Evolutionary conservation across 2,113 vertebrate genomes (phyloP), one percentile per base, ranked within the genome.

Genomic region (Speoplatyrhinus poulsoni): DNA sequence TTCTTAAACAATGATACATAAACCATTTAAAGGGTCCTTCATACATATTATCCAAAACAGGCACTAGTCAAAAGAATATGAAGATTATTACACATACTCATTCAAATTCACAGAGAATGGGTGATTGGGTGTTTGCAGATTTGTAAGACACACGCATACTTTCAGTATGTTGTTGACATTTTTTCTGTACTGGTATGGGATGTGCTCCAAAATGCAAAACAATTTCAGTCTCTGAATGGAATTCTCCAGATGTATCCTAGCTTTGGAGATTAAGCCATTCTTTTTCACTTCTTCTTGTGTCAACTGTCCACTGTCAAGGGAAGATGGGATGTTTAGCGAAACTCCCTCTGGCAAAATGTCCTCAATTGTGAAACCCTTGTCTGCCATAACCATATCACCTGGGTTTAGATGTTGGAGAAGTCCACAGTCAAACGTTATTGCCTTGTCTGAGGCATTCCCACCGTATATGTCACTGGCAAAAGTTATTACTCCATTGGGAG

Each of bases 381-480:
- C 63, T 52, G 62, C 62, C 62, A 64, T 64, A 64, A 64, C 62
- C 63, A 65, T 65, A 54, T 65, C 56, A 58, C 56, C 56, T 26
- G 56, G 56, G 2, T 58, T 19, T 58, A 58, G 17, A 58, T 58
- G 56, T 58, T 58, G 17, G 9, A 58, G 56, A 58, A 58, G 17
- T 32, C 56, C 19, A 33, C 17, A 58, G 12, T 58, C 66, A 59
- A 58, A 58, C 61, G 58, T 69, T 41, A 69, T 69, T 61, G 67
- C 67, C 58, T 69, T 60, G 47, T 69, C 67, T 69, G 67, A 60
- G 58, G 67, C 58, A 69, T 48, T 69, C 58, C 67, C 67, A 69
- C 67, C 47, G 10, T 61, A 69, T 48, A 69, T 58, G 58, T 69
- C 48, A 69, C 67, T 61, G 55, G 58, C 9, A 10, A 69, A 41